Evolutionary conservation across 1,140 invertebrate genomes (phyloP).

Genomic region (Ylistrum balloti): DNA sequence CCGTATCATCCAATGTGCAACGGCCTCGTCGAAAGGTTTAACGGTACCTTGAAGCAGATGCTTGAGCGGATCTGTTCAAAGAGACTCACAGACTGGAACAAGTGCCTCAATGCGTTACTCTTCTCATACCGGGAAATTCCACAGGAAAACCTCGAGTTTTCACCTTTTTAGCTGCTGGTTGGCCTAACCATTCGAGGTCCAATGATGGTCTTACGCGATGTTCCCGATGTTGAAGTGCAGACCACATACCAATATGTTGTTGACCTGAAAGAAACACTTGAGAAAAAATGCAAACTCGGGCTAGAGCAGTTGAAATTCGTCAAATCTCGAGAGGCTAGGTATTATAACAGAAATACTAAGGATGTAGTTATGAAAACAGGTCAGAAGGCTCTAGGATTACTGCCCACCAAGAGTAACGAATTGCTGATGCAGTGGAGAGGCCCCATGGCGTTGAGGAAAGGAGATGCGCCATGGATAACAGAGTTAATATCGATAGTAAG

Average conservation of each 20-base stretch:
- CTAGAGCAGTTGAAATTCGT: constrained; percentile 36
- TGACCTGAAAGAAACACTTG: constrained; percentile 47
- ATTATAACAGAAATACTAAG: constrained; percentile 48
- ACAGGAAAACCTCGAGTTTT: constrained; percentile 49
- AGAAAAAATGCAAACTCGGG: constrained; percentile 52
- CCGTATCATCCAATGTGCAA: too few species aligned
- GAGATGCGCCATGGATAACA: neutral
- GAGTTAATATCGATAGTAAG: constrained; percentile 42
- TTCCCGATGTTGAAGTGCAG: constrained; percentile 46
- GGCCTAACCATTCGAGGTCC: constrained; percentile 38
- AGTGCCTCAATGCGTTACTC: constrained; percentile 61
- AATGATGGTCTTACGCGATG: constrained; percentile 65
- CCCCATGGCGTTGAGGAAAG: constrained; percentile 31
- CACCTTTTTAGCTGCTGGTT: constrained; percentile 47
- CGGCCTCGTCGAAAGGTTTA: too few species aligned
- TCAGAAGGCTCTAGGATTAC: constrained; percentile 48
- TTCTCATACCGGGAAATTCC: constrained; percentile 47
- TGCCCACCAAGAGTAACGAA: constrained; percentile 52
- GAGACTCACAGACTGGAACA: constrained; percentile 74
- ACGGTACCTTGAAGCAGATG: too few species aligned
- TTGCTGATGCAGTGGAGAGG: constrained; percentile 55
- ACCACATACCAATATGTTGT: constrained; percentile 62
- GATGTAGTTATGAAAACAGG: constrained; percentile 18
- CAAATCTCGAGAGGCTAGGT: neutral
- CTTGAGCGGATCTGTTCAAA: too few species aligned